Evolutionary conservation across 2,888 invertebrate species (phyloP), one percentile per base, ranked within the genome.

Genomic region (Rotaria macrura): DNA sequence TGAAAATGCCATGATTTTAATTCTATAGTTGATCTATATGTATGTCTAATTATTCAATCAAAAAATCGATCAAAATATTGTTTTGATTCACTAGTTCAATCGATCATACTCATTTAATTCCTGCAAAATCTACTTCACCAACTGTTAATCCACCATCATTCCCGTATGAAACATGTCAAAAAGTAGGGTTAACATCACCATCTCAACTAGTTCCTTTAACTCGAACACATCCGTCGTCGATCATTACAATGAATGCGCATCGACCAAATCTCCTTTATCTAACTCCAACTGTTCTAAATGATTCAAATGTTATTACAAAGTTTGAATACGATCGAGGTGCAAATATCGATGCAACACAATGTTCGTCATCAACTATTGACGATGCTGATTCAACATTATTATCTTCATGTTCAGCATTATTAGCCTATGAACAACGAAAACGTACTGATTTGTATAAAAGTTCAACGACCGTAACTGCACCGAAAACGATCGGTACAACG

Each of bases 351-450:
- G 20, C 25, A 17, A 34, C 65, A 34, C 34, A 17, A 14, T 65
- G n/a, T 79, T 79, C n/a, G n/a, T 79, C 79, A n/a, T 43, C 79
- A 43, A 79, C 79, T 4, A 79, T 79, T 43, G 40, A 79, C n/a
- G 79, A 79, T 79, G 79, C 79, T n/a, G 79, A 79, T 79, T 79
- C 79, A 79, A 79, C n/a, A 43, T 79, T 79, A 43, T 5, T 43
- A 43, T 79, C 79, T 20, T 65, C 65, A 65, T 38, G 6, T 4
- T 65, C 65, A 3, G 6, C 17, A 17, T 65, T 25, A 34, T 34
- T 65, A 65, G 17, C 14, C 20, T 65, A 65, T 65, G 34, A 34
- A 34, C 65, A 65, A 65, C 29, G 65, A 65, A 65, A 65, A 38
- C 34, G 17, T 9, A 65, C 1, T 38, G 38, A 3, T 65, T 34